Evolutionary conservation across 2,888 invertebrate genomes (phyloP), one percentile per base, ranked within the genome.

Genomic region (Phanerotoma sp.): DNA sequence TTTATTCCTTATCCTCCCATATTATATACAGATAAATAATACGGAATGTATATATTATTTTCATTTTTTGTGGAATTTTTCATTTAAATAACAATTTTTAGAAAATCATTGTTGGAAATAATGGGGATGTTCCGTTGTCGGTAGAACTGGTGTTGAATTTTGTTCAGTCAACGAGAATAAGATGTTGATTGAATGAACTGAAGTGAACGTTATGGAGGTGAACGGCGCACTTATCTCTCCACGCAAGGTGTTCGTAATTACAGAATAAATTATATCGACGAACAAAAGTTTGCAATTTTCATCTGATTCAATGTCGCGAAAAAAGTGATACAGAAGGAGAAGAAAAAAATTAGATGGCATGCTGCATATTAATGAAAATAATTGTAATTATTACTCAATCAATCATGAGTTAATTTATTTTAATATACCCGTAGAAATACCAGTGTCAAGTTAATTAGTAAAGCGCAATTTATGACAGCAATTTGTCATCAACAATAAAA

Each of bases 301-400:
- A 11, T 28, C 16, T 18, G 20, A 45, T 45, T 45, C 45, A 32
- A 45, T 45, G 33, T 16, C 13, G 11, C n/a, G n/a, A n/a, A n/a
- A n/a, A n/a, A n/a, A n/a, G n/a, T n/a, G n/a, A n/a, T n/a, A n/a
- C n/a, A n/a, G n/a, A n/a, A n/a, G n/a, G n/a, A 25, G 9, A 25
- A 25, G 3, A 25, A 25, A 25, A 32, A 45, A 45, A 45, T 45
- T 45, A 18, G n/a, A 16, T 32, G 32, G 18, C 32, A 45, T 7
- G 30, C 6, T 5, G 32, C 13, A 30, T 45, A 32, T 45, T 32
- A 11, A 45, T 32, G 13, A 7, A 20, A 20, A 32, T 45, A 5
- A 45, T 16, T 18, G 10, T n/a, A n/a, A 45, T 45, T 32, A 32
- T 45, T 32, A 28, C 45, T 45, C 32, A 45, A 45, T 45, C 32